Percentiles rank a stretch among this genome's conserved stretches.
Evolutionary conservation across 2,113 vertebrate species (phyloP).

Genomic region (Mus musculus): GRCm39 chr17:85436001-85436500

Average conservation of each 20-base stretch:
- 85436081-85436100: background rate
- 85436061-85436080: background rate
- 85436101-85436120: background rate
- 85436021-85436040: background rate
- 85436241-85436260: background rate
- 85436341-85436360: background rate
- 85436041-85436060: background rate
- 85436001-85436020: background rate
- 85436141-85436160: background rate
- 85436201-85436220: background rate
- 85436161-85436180: background rate
- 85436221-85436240: slow-evolving; percentile 19
- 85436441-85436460: slow-evolving; percentile 36
- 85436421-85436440: slow-evolving; percentile 48
- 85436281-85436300: slow-evolving; percentile 57
- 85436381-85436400: background rate
- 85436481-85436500: background rate
- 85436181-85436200: background rate
- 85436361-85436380: background rate
- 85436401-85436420: background rate
- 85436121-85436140: background rate
- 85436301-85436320: slow-evolving; percentile 36
- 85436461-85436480: slow-evolving; percentile 44
- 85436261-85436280: slow-evolving; percentile 8
- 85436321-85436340: slow-evolving; percentile 47